Conservation (phyloP, 2,797 vertebrate genomes). For the Cottoperca gobio region DNA sequence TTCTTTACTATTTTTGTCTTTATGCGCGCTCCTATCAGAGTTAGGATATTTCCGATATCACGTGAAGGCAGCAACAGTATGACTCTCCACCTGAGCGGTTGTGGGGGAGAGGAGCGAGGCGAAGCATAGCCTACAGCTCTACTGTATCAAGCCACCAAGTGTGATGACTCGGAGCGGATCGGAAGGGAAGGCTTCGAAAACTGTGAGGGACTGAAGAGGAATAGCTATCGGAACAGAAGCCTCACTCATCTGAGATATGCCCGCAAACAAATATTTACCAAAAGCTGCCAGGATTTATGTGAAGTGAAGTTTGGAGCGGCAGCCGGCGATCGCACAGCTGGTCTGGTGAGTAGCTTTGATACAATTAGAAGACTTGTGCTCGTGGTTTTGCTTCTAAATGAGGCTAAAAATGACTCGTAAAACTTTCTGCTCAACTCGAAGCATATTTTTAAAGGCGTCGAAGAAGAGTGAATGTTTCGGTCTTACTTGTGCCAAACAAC, state of each 20-base stretch:
- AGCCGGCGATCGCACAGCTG: constrained; percentile 77
- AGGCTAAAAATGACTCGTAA: background rate
- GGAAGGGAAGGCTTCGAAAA: constrained; percentile 27
- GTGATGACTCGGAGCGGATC: constrained; percentile 59
- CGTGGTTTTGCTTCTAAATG: background rate
- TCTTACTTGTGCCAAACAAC: constrained; percentile 37
- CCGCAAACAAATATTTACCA: constrained; percentile 40
- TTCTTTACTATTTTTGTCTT: background rate
- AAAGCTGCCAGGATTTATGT: constrained; percentile 72
- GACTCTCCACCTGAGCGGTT: constrained; percentile 59
- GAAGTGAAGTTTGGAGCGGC: constrained; percentile 80
- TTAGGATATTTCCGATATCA: constrained; percentile 55
- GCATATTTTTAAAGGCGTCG: background rate
- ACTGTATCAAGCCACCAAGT: constrained; percentile 50
- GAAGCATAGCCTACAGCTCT: constrained; percentile 45
- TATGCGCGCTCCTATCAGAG: constrained; percentile 13
- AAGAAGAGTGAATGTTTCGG: background rate
- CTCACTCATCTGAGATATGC: constrained; percentile 61
- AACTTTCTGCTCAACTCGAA: constrained; percentile 49
- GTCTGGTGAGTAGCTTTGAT: constrained; percentile 85
- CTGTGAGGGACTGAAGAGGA: constrained; percentile 47
- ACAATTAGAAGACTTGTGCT: background rate
- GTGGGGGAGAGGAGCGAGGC: constrained; percentile 62
- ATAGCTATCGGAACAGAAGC: constrained; percentile 41
- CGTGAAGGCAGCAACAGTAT: constrained; percentile 69